phyloP scores from a whole-genome alignment of 2,797 vertebrate genomes.

The Crenichthys baileyi region DNA sequence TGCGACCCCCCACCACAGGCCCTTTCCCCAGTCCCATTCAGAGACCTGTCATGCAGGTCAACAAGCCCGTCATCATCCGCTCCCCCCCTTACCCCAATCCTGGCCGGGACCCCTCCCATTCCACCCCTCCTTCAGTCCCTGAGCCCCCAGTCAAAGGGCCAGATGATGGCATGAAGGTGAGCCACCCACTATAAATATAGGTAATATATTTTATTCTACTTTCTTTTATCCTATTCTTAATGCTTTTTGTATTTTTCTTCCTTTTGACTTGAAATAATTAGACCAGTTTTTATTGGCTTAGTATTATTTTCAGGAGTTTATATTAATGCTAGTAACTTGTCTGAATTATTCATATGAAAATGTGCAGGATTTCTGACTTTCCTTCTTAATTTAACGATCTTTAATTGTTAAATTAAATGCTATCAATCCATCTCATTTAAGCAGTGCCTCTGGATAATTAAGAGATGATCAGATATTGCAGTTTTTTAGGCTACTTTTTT shows the following conservation, averaged over 20 bases:
- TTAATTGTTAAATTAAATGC: neutral
- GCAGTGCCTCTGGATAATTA: neutral
- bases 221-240: constrained; percentile 52
- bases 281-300: neutral
- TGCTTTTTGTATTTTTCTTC: constrained; percentile 16
- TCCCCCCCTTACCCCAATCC: constrained; percentile 81
- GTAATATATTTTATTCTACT: constrained; percentile 80
- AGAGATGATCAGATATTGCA: neutral
- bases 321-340: neutral
- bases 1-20: constrained; percentile 83
- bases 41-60: constrained; percentile 86
- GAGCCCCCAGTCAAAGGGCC: constrained; percentile 79
- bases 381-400: too few species aligned
- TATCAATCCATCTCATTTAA: neutral
- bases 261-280: constrained; percentile 16
- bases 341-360: neutral
- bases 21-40: constrained; percentile 86
- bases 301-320: neutral
- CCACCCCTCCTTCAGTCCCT: constrained; percentile 77
- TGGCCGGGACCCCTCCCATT: constrained; percentile 77
- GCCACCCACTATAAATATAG: constrained; percentile 86
- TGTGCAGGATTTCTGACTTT: neutral
- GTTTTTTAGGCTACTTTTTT: neutral
- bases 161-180: constrained; percentile 89
- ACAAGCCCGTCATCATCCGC: constrained; percentile 84